phyloP scores from a whole-genome alignment of 1,140 invertebrate species.

The Caenorhabditis remanei region DNA sequence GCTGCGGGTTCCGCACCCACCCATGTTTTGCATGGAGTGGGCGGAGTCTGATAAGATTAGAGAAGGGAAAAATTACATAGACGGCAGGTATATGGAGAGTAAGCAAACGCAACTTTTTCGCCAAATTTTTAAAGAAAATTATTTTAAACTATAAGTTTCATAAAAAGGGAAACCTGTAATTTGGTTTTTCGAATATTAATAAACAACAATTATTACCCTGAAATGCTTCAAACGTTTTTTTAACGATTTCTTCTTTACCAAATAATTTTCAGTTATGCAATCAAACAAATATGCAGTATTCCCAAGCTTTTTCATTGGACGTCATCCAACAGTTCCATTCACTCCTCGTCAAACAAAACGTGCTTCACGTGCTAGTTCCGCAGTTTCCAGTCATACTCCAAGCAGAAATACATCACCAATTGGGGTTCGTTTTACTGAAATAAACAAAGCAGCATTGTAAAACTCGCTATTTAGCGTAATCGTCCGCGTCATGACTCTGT shows the following conservation, averaged over 20 bases:
- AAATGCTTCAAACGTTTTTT: neutral
- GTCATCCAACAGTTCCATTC: conserved; percentile 42
- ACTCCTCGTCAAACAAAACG: conserved; percentile 44
- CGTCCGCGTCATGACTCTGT: conserved; percentile 26
- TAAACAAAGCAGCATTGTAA: neutral
- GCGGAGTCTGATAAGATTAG: neutral
- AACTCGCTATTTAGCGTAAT: neutral
- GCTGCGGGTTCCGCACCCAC: neutral
- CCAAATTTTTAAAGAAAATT: no score
- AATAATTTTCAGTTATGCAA: neutral
- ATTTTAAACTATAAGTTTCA: no score
- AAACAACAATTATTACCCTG: neutral
- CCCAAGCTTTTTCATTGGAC: conserved; percentile 35
- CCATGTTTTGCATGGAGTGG: neutral
- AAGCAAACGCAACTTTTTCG: no score
- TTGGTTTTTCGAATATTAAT: no score
- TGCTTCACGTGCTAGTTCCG: conserved; percentile 15
- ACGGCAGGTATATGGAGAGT: neutral
- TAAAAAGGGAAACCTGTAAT: no score
- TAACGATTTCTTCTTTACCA: no score
- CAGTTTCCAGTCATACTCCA: conserved; percentile 18
- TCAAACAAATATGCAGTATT: conserved; percentile 23
- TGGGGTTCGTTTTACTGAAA: neutral
- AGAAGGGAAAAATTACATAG: neutral
- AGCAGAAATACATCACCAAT: conserved; percentile 37